A percentile compares a stretch with the other conserved stretches of the same genome.
Evolutionary conservation across 2,888 invertebrate genomes (phyloP).

Genomic region (Sipha maydis): DNA sequence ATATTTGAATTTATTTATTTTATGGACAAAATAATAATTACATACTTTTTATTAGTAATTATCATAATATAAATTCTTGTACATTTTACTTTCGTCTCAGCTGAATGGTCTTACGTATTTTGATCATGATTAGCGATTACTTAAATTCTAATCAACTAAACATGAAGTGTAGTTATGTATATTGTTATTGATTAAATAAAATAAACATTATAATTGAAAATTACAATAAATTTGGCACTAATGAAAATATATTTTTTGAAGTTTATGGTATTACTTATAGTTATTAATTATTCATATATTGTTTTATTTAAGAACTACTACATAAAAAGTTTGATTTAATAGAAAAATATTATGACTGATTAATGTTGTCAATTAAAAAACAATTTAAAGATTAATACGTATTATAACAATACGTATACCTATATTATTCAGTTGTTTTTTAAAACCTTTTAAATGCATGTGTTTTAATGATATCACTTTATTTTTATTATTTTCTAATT

Average conservation of each 20-base stretch:
- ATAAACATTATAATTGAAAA: neutral
- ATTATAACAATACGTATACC: too few relatives aligned
- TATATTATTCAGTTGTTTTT: conserved; percentile 17
- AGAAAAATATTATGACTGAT: neutral
- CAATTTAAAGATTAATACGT: conserved; percentile 9
- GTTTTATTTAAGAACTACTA: neutral
- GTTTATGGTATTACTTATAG: neutral
- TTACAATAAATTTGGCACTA: neutral
- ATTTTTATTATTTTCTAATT: conserved; percentile 35
- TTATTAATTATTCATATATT: neutral
- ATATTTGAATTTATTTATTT: too few relatives aligned
- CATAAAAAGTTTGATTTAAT: neutral
- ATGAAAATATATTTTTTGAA: neutral
- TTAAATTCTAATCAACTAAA: neutral
- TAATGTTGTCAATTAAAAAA: neutral
- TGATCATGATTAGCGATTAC: too few relatives aligned
- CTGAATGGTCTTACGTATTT: too few relatives aligned
- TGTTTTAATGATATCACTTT: neutral
- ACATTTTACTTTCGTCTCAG: too few relatives aligned
- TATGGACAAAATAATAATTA: too few relatives aligned
- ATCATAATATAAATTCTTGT: too few relatives aligned
- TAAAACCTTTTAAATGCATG: conserved; percentile 28
- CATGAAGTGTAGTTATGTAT: neutral
- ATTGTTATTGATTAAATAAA: neutral
- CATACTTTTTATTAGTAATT: too few relatives aligned